phyloP scores from a whole-genome alignment of 64 coral and sea anemone species.

The Trachythela sp. region DNA sequence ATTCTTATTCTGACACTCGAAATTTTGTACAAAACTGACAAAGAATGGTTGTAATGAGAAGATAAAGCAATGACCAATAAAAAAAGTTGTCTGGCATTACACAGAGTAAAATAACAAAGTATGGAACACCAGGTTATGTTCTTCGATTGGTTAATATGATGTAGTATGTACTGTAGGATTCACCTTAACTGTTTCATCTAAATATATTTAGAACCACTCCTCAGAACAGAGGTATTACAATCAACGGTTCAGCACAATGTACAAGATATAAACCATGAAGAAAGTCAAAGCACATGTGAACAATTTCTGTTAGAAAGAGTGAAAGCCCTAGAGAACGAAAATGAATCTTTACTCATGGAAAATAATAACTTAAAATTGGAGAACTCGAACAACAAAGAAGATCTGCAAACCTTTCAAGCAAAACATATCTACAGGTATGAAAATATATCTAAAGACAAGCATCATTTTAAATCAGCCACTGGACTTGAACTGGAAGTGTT shows the following conservation, averaged over 20 bases:
- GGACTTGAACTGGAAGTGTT: slow-evolving; percentile 25
- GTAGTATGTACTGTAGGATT: neutral
- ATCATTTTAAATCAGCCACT: slow-evolving; percentile 32
- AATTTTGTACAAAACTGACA: neutral
- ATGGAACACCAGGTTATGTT: neutral
- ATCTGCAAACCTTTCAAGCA: neutral
- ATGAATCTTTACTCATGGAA: neutral
- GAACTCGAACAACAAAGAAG: neutral
- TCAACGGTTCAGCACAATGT: slow-evolving; percentile 3
- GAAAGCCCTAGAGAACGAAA: neutral
- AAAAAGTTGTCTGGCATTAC: no score
- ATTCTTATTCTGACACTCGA: no score
- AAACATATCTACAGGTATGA: neutral
- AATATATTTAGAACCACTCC: neutral
- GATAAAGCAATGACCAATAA: neutral
- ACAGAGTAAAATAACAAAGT: neutral
- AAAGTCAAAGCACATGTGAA: neutral
- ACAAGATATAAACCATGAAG: neutral
- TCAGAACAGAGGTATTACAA: slow-evolving; percentile 13
- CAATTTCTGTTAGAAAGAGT: neutral
- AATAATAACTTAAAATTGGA: slow-evolving; percentile 1
- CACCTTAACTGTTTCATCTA: neutral
- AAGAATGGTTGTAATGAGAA: no score
- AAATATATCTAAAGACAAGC: slow-evolving; percentile 1
- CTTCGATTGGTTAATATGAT: neutral